These are phyloP conservation scores for Psittacus erithacus DNA, from an alignment of 2,113 vertebrate species.

Conservation along the genomic window DNA sequence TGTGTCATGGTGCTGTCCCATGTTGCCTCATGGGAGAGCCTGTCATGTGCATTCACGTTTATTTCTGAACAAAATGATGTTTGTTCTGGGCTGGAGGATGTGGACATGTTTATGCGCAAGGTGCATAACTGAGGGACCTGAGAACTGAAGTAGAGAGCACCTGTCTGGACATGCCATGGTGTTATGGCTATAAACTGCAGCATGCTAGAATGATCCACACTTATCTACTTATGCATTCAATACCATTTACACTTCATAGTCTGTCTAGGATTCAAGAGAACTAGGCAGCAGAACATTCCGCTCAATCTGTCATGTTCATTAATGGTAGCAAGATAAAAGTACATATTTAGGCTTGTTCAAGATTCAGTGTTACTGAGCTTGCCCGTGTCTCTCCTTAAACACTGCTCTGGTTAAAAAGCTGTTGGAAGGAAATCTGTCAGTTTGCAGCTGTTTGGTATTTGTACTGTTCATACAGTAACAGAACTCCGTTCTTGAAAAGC, in stretches of 20 bases:
- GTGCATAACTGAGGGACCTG: background rate
- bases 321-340: background rate
- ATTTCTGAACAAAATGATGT: background rate
- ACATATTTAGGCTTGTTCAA: background rate
- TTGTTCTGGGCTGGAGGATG: background rate
- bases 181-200: background rate
- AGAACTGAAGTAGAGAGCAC: background rate
- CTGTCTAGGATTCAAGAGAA: background rate
- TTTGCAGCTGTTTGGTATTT: background rate
- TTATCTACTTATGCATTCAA: background rate
- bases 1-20: background rate
- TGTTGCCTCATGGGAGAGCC: background rate
- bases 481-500: background rate
- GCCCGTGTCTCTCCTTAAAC: background rate
- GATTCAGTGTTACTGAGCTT: background rate
- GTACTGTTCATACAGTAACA: background rate
- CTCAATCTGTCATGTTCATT: background rate
- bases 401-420: background rate
- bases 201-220: background rate
- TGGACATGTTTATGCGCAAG: background rate
- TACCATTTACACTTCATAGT: background rate
- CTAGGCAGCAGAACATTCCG: background rate
- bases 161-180: background rate
- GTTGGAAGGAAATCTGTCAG: background rate
- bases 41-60: background rate